Evolutionary conservation across 1,140 invertebrate genomes (phyloP).

Genomic region (Pentalonia nigronervosa): DNA sequence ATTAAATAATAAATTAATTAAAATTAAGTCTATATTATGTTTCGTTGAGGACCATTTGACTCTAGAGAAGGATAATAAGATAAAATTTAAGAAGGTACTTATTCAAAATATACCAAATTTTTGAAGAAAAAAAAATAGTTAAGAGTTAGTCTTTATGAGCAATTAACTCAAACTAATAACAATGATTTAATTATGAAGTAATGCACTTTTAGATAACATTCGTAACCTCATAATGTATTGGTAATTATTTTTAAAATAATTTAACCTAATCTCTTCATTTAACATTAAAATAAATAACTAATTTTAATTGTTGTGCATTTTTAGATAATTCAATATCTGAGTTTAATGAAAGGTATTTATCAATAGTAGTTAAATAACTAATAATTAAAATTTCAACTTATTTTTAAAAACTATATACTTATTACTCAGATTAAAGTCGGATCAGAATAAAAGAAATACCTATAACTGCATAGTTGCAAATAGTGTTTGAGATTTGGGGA

Average conservation of each 20-base stretch:
- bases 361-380: not conserved
- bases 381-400: not conserved
- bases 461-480: not conserved
- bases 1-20: not conserved
- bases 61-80: not conserved
- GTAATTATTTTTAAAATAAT: not conserved
- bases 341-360: not conserved
- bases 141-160: not conserved
- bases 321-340: not conserved
- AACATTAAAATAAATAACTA: slow-evolving; percentile 5
- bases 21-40: not conserved
- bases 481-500: too few relatives aligned
- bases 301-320: not conserved
- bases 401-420: not conserved
- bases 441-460: not conserved
- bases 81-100: not conserved
- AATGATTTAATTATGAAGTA: not conserved
- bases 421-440: not conserved
- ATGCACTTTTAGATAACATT: slow-evolving; percentile 1
- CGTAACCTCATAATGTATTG: not conserved
- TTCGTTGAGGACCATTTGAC: not conserved
- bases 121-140: not conserved
- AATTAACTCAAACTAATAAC: not conserved
- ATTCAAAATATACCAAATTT: not conserved
- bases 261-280: not conserved